phyloP scores from a whole-genome alignment of 2,797 vertebrate genomes.

The Chrysocyon brachyurus region DNA sequence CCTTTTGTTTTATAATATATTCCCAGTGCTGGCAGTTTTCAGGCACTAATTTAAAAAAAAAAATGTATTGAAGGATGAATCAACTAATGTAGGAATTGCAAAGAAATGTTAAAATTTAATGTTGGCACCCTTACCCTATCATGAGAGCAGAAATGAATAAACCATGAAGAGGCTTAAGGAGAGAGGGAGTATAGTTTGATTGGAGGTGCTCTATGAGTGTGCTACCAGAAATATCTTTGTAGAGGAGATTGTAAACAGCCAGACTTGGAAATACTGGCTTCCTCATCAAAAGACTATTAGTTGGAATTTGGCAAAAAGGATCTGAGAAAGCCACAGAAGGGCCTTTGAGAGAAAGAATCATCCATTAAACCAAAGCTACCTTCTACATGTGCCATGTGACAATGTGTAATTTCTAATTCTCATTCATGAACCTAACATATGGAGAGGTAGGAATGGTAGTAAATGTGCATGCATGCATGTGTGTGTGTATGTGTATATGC shows the following conservation, averaged over 20 bases:
- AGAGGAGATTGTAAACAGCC: background rate
- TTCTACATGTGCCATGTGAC: background rate
- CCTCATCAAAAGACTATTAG: background rate
- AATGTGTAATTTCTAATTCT: background rate
- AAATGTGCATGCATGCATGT: background rate
- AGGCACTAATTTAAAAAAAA: background rate
- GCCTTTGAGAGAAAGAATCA: background rate
- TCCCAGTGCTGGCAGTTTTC: background rate
- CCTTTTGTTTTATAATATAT: background rate
- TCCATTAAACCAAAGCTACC: background rate
- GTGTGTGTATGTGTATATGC: background rate
- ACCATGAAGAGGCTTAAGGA: background rate
- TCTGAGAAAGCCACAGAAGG: background rate
- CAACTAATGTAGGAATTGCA: background rate
- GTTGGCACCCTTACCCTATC: accelerated
- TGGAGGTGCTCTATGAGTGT: background rate
- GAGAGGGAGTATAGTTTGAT: background rate
- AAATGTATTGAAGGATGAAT: background rate
- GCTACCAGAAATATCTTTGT: background rate
- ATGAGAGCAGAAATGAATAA: background rate
- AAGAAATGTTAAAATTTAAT: background rate
- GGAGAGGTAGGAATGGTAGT: background rate
- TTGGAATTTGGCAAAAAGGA: background rate
- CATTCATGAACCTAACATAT: too few relatives aligned
- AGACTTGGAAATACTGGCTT: background rate